phyloP scores from a whole-genome alignment of 2,113 vertebrate genomes.

The Anguilla japonica region DNA sequence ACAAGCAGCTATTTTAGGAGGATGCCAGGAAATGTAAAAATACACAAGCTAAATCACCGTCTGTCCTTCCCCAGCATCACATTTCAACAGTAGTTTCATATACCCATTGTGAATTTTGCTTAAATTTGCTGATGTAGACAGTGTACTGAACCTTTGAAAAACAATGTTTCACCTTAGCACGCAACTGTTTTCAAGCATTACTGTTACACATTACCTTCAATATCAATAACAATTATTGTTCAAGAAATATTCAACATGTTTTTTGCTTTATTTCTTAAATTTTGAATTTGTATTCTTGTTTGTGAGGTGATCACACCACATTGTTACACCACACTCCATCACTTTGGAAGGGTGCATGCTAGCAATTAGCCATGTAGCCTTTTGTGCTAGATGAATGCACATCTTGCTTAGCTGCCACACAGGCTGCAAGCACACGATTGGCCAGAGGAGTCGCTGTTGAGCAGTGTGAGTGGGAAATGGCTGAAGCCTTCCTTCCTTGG shows the following conservation, averaged over 20 bases:
- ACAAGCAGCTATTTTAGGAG: conserved; percentile 28
- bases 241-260: no score
- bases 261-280: background rate
- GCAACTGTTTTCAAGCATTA: background rate
- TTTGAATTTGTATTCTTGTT: background rate
- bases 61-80: background rate
- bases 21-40: conserved; percentile 26
- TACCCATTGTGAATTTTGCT: conserved; percentile 25
- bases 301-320: no score
- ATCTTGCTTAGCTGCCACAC: no score
- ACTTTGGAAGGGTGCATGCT: no score
- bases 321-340: no score
- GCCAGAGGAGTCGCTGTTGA: no score
- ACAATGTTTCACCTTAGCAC: background rate
- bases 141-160: background rate
- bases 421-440: no score
- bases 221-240: no score
- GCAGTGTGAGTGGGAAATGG: background rate
- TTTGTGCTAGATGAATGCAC: no score
- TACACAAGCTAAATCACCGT: conserved; percentile 4
- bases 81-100: conserved; percentile 11
- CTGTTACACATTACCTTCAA: background rate
- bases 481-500: background rate
- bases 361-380: no score
- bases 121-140: background rate